Evolutionary conservation across 2,797 vertebrate species (phyloP).

Genomic region (Urocyon cinereoargenteus): DNA sequence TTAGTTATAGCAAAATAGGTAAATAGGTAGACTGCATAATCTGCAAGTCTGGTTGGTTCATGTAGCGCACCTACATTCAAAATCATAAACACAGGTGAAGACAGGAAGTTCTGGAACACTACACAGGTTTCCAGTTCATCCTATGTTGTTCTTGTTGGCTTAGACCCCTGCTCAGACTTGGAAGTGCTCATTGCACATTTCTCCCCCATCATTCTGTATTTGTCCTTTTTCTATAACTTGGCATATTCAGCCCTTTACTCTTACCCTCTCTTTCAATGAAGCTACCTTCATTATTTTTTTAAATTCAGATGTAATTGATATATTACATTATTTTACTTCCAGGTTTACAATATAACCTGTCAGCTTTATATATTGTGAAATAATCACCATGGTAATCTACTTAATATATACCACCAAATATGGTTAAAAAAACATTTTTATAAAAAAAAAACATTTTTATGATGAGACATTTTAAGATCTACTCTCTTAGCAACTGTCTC

Average conservation of each 20-base stretch:
- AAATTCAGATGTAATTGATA: background rate
- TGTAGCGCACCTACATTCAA: background rate
- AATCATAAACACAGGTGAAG: background rate
- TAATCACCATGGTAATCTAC: background rate
- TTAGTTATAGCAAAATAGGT: background rate
- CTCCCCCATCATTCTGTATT: background rate
- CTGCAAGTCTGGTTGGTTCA: background rate
- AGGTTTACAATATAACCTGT: background rate
- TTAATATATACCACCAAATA: background rate
- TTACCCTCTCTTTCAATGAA: background rate
- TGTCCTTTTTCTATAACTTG: background rate
- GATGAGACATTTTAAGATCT: background rate
- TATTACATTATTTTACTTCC: background rate
- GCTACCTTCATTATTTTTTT: background rate
- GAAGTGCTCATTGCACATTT: background rate
- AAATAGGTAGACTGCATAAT: background rate
- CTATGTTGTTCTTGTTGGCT: background rate
- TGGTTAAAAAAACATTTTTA: background rate
- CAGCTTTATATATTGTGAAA: background rate
- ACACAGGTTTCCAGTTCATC: rapidly evolving
- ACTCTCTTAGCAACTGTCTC: background rate
- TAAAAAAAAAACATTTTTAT: no score
- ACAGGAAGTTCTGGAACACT: background rate
- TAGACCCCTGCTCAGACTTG: background rate
- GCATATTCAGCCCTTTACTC: background rate